A percentile compares a stretch with the other conserved stretches of the same genome.
Evolutionary conservation across 2,888 invertebrate genomes (phyloP).

Genomic region (Cheilosia impressa): DNA sequence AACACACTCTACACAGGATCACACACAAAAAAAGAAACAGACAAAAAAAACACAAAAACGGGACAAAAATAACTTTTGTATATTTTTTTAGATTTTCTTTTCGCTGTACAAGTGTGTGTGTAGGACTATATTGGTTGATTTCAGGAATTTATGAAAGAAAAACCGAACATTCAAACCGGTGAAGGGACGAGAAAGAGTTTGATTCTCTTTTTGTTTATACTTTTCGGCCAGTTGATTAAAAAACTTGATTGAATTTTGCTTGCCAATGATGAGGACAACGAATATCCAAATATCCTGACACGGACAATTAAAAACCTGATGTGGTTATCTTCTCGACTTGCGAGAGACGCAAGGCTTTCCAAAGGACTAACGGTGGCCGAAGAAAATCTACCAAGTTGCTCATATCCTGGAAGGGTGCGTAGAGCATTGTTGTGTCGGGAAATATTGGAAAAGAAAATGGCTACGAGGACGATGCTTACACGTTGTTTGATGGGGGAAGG

Average conservation of each 20-base stretch:
- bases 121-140: conserved; percentile 31
- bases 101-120: conserved; percentile 6
- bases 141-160: conserved; percentile 6
- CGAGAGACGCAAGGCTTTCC: conserved; percentile 73
- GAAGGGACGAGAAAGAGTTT: not conserved
- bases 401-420: conserved; percentile 67
- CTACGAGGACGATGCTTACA: conserved; percentile 28
- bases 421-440: conserved; percentile 6
- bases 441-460: conserved; percentile 65
- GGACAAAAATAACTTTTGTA: conserved; percentile 43
- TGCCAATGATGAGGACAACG: conserved; percentile 14
- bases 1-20: conserved; percentile 30
- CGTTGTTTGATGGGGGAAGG: not conserved
- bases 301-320: conserved; percentile 23
- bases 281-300: conserved; percentile 39
- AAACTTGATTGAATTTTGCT: not conserved
- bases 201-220: not conserved
- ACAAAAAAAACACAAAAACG: conserved; percentile 23
- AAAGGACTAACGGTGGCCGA: conserved; percentile 61
- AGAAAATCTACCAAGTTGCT: conserved; percentile 44
- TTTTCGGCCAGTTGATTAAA: conserved; percentile 5
- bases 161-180: conserved; percentile 4
- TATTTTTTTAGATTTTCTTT: conserved; percentile 38
- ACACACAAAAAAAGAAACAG: conserved; percentile 19
- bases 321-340: conserved; percentile 52